A percentile compares a stretch with the other conserved stretches of the same genome.
Evolutionary conservation across 2,888 invertebrate species (phyloP).

Genomic region (Drosophila setosimentum): DNA sequence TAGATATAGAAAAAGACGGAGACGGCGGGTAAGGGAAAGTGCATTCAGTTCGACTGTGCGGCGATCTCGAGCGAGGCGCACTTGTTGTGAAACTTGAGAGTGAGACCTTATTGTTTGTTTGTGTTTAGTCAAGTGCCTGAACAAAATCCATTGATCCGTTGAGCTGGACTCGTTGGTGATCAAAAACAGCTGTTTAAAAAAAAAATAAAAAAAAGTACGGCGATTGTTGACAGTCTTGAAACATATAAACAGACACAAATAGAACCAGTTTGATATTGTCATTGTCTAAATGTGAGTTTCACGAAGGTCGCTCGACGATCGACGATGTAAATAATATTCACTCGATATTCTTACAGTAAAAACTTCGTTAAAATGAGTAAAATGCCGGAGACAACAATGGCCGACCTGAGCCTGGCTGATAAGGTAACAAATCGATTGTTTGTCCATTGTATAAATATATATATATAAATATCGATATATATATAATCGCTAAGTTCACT

Average conservation of each 20-base stretch:
- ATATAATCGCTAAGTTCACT: background rate
- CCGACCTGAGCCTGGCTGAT: conserved; percentile 80
- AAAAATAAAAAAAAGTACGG: conserved; percentile 18
- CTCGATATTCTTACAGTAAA: conserved; percentile 16
- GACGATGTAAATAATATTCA: conserved; percentile 20
- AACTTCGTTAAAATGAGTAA: conserved; percentile 60
- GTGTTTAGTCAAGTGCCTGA: conserved; percentile 7
- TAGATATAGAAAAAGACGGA: conserved; percentile 9
- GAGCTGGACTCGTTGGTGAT: conserved; percentile 57
- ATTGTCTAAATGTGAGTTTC: conserved; percentile 59
- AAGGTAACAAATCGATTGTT: conserved; percentile 66
- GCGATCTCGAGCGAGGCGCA: conserved; percentile 35
- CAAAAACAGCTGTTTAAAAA: conserved; percentile 39
- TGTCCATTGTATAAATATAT: background rate
- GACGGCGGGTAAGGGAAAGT: conserved; percentile 26
- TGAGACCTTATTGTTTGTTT: conserved; percentile 25
- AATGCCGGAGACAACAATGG: conserved; percentile 83
- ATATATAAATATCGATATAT: background rate
- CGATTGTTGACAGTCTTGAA: conserved; percentile 57
- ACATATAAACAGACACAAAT: conserved; percentile 13
- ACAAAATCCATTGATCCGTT: conserved; percentile 22
- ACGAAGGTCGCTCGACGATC: conserved; percentile 64
- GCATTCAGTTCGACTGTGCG: conserved; percentile 30
- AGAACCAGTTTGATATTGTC: conserved; percentile 62
- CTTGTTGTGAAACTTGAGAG: conserved; percentile 2